Evolutionary conservation across 2,888 invertebrate genomes (phyloP).

Genomic region (Dasysyrphus tricinctus): DNA sequence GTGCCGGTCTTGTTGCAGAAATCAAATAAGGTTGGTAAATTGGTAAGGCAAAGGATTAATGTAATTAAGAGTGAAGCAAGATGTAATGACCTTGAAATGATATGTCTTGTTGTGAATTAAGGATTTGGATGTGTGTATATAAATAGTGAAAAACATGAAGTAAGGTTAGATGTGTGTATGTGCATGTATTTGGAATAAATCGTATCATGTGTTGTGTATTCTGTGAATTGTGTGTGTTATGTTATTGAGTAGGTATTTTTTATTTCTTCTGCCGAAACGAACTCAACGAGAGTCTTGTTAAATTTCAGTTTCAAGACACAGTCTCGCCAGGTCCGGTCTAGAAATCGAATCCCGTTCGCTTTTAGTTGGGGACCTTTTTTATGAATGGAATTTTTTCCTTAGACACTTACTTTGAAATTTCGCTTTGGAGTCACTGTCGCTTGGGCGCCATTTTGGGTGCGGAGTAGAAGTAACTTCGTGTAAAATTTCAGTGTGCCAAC

Average conservation of each 20-base stretch:
- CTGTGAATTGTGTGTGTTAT: background rate
- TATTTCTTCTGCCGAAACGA: background rate
- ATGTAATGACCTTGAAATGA: constrained; percentile 54
- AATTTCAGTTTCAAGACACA: no score
- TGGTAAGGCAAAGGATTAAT: constrained; percentile 38
- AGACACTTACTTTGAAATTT: no score
- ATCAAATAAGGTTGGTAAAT: constrained; percentile 27
- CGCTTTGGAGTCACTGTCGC: no score
- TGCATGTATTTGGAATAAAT: background rate
- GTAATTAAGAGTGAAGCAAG: constrained; percentile 58
- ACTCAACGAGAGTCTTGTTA: no score
- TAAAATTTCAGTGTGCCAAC: no score
- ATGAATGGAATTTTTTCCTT: no score
- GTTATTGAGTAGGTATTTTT: background rate
- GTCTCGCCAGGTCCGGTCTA: no score
- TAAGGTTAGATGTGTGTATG: background rate
- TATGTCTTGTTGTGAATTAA: constrained; percentile 15
- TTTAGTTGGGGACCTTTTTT: no score
- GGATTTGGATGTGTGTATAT: background rate
- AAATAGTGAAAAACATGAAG: background rate
- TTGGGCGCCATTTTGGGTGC: no score
- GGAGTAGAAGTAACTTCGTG: no score
- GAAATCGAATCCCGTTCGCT: no score
- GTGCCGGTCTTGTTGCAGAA: constrained; percentile 32
- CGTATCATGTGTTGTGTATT: background rate